Evolutionary conservation across 2,888 invertebrate genomes (phyloP).

Genomic region (Apotomis capreana): DNA sequence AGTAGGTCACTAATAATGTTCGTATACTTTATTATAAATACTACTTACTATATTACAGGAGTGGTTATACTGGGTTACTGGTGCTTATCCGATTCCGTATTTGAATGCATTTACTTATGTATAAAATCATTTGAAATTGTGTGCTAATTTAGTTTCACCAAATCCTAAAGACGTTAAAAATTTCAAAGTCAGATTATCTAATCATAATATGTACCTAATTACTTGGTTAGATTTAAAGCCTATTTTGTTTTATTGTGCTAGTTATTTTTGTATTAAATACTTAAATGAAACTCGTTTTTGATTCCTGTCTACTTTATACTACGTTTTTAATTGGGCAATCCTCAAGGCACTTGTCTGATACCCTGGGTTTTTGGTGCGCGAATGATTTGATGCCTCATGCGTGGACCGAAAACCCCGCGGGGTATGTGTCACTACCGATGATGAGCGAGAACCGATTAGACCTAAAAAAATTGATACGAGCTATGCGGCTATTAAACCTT

Average conservation of each 20-base stretch:
- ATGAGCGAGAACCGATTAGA: too few relatives aligned
- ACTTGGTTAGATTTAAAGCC: slow-evolving; percentile 18
- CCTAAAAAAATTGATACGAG: too few relatives aligned
- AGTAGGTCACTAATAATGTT: neutral
- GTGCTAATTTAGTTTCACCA: slow-evolving; percentile 13
- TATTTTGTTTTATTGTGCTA: slow-evolving; percentile 46
- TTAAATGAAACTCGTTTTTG: slow-evolving; percentile 34
- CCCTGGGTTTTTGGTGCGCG: too few relatives aligned
- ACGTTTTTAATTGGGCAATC: too few relatives aligned
- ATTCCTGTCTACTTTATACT: slow-evolving; percentile 3
- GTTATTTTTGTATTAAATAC: slow-evolving; percentile 54
- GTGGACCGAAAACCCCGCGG: too few relatives aligned
- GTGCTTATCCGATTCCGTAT: slow-evolving; percentile 32
- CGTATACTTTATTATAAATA: neutral
- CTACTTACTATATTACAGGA: neutral
- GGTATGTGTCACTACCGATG: too few relatives aligned
- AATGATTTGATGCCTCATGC: too few relatives aligned
- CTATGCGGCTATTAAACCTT: too few relatives aligned
- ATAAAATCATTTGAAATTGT: slow-evolving; percentile 2
- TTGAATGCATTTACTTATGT: slow-evolving; percentile 30
- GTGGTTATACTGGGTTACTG: slow-evolving; percentile 25
- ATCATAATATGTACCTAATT: slow-evolving; percentile 21
- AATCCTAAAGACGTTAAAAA: slow-evolving; percentile 12
- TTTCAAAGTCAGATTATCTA: slow-evolving; percentile 32
- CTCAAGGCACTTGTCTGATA: too few relatives aligned